Evolutionary conservation across 2,113 vertebrate species (phyloP).

Genomic region (Axis porcinus): DNA sequence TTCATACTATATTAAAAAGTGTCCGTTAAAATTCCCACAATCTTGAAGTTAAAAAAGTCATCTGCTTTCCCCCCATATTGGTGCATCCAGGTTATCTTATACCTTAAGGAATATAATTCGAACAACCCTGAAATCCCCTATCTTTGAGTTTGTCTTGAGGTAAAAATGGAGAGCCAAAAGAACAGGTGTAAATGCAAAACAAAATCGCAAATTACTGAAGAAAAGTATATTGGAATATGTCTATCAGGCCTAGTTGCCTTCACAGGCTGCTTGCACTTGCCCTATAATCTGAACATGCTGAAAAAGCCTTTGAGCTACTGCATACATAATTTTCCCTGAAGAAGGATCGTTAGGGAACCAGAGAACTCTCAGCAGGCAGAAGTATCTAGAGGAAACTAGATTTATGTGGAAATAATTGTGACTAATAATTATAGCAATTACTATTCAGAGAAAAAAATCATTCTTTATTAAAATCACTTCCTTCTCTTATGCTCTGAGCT

Average conservation of each 20-base stretch:
- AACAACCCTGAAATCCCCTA: background rate
- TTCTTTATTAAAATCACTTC: background rate
- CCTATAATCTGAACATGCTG: background rate
- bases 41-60: background rate
- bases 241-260: background rate
- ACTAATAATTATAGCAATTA: conserved; percentile 34
- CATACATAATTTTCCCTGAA: conserved; percentile 12
- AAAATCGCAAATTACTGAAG: background rate
- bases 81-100: background rate
- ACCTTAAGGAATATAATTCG: background rate
- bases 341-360: background rate
- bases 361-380: background rate
- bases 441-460: background rate
- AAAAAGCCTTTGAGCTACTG: background rate
- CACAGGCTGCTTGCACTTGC: background rate
- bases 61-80: background rate
- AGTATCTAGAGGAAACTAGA: background rate
- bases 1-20: background rate
- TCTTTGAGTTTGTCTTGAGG: background rate
- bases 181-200: background rate
- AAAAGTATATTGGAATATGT: background rate
- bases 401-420: conserved; percentile 36
- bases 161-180: background rate
- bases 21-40: background rate
- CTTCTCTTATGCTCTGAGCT: background rate